Conservation (phyloP, 1,140 invertebrate genomes). For the Prorops nasuta region DNA sequence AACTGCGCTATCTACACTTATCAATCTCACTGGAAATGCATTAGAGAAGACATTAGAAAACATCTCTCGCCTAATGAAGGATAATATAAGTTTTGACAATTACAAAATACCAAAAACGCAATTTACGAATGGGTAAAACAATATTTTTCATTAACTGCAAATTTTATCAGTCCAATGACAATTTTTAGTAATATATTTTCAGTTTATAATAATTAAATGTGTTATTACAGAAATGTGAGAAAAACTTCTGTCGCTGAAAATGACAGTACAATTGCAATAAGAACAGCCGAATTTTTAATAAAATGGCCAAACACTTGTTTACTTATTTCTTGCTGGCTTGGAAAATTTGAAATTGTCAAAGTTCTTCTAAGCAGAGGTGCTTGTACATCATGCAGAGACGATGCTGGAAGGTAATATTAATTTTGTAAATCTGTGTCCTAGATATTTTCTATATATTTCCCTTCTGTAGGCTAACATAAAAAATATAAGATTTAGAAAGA, state of each 20-base stretch:
- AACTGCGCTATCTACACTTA: constrained; percentile 33
- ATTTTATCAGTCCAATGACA: not conserved
- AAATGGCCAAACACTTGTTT: constrained; percentile 50
- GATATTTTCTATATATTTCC: too few species aligned
- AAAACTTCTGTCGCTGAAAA: constrained; percentile 36
- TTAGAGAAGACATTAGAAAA: constrained; percentile 26
- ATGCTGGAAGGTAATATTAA: constrained; percentile 51
- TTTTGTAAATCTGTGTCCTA: too few species aligned
- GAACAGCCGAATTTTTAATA: constrained; percentile 28
- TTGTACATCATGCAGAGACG: constrained; percentile 35
- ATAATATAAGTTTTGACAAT: too few species aligned
- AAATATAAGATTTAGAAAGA: too few species aligned
- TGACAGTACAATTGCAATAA: constrained; percentile 23
- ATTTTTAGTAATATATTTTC: not conserved
- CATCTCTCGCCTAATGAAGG: too few species aligned
- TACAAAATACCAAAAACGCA: constrained; percentile 17
- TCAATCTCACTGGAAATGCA: constrained; percentile 30
- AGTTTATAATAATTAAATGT: too few species aligned
- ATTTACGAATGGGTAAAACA: constrained; percentile 39
- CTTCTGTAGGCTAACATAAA: too few species aligned
- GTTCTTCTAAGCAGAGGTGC: constrained; percentile 36
- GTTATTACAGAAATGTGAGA: constrained; percentile 24
- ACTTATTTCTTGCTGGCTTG: constrained; percentile 42
- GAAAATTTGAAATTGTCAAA: constrained; percentile 39
- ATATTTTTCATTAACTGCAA: not conserved